Conservation (phyloP, 2,113 vertebrate species). For the Eolophus roseicapilla region DNA sequence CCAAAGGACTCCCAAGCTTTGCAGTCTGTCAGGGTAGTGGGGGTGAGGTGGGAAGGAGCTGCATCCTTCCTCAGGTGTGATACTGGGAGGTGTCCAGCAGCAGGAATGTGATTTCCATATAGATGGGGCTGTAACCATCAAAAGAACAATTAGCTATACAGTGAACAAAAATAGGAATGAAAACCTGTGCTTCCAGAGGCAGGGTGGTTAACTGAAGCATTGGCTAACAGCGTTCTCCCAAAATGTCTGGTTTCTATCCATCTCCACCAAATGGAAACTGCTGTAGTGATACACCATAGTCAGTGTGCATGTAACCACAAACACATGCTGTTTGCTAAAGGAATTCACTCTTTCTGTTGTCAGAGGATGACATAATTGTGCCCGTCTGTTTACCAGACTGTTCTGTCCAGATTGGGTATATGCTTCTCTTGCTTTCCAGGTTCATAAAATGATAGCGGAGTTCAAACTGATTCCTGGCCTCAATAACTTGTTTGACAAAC, state of each 20-base stretch:
- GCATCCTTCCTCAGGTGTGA: neutral
- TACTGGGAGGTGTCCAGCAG: neutral
- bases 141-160: neutral
- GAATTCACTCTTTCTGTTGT: neutral
- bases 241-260: neutral
- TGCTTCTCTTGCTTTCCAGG: conserved; percentile 73
- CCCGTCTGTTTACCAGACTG: neutral
- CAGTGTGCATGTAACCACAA: neutral
- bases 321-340: neutral
- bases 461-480: conserved; percentile 96
- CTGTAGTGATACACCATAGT: neutral
- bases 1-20: neutral
- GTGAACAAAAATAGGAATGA: neutral
- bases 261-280: neutral
- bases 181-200: neutral
- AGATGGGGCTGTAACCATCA: neutral
- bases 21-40: accelerated
- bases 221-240: neutral
- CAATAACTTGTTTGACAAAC: conserved; percentile 97
- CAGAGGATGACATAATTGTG: neutral
- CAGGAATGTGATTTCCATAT: neutral
- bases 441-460: conserved; percentile 97
- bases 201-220: neutral
- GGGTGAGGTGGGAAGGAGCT: neutral
- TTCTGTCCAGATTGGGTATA: neutral